Percentiles rank a stretch among this genome's conserved stretches.
These are phyloP conservation scores for Drosophila putrida DNA, from an alignment of 2,888 invertebrate genomes.

Conservation along the genomic window DNA sequence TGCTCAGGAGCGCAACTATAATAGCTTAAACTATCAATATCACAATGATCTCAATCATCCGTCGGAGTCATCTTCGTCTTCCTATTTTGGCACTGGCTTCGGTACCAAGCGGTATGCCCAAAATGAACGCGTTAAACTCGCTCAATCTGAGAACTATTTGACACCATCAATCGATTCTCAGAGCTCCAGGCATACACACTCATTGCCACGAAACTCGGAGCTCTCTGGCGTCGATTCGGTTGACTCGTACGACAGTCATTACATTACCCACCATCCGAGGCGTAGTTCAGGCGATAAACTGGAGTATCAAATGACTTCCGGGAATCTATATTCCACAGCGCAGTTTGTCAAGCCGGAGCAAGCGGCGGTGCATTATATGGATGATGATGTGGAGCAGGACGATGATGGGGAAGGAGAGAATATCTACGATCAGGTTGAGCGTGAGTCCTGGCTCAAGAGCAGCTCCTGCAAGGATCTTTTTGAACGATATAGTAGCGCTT, in stretches of 20 bases:
- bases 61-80: constrained; percentile 84
- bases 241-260: constrained; percentile 85
- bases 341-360: constrained; percentile 77
- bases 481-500: constrained; percentile 87
- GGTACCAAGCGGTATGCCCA: constrained; percentile 77
- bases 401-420: constrained; percentile 80
- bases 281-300: constrained; percentile 85
- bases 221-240: constrained; percentile 85
- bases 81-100: constrained; percentile 83
- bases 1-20: constrained; percentile 69
- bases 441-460: constrained; percentile 90
- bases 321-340: constrained; percentile 87
- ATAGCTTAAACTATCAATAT: constrained; percentile 78
- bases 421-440: constrained; percentile 84
- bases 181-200: constrained; percentile 83
- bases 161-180: constrained; percentile 84
- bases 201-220: constrained; percentile 84
- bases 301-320: constrained; percentile 87
- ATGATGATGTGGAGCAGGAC: constrained; percentile 76
- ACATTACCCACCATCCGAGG: constrained; percentile 82
- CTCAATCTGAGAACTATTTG: constrained; percentile 83
- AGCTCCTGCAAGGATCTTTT: constrained; percentile 93
- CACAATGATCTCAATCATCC: constrained; percentile 84
- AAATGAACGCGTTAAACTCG: constrained; percentile 76
- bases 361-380: constrained; percentile 73